These are phyloP conservation scores for Syngnathus rostellatus DNA, from an alignment of 2,797 vertebrate species.

Conservation along the genomic window DNA sequence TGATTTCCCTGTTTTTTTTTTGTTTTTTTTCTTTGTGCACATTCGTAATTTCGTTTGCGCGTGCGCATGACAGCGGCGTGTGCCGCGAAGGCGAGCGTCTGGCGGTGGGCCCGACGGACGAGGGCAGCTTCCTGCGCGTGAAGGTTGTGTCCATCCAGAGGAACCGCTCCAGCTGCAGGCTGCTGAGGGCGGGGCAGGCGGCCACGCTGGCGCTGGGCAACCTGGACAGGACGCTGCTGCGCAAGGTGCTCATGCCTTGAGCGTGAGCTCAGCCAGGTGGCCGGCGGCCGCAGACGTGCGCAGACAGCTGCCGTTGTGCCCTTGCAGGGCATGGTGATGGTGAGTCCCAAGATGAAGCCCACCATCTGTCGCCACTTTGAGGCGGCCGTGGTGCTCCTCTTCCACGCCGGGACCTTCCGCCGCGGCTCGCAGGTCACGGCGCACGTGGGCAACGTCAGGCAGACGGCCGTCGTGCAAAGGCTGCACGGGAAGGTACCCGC, in stretches of 20 bases:
- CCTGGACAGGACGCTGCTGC: conserved; percentile 87
- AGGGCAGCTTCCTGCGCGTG: conserved; percentile 82
- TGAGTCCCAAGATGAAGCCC: conserved; percentile 96
- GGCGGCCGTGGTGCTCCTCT: conserved; percentile 91
- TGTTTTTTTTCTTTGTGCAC: neutral
- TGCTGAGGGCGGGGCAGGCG: conserved; percentile 91
- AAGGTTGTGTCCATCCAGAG: conserved; percentile 92
- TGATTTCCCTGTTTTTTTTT: neutral
- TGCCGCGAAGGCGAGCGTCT: conserved; percentile 92
- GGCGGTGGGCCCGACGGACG: conserved; percentile 89
- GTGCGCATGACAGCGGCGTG: conserved; percentile 74
- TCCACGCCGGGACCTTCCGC: conserved; percentile 93
- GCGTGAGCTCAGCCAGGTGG: conserved; percentile 33
- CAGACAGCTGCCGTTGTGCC: too few relatives aligned
- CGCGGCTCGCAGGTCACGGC: conserved; percentile 97
- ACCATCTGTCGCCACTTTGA: conserved; percentile 95
- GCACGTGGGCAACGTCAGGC: conserved; percentile 91
- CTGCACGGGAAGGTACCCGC: conserved; percentile 85
- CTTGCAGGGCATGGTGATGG: conserved; percentile 95
- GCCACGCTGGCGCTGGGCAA: conserved; percentile 87
- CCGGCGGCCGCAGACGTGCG: too few relatives aligned
- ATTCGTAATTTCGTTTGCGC: too few relatives aligned
- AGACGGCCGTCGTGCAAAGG: conserved; percentile 89
- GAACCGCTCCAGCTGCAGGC: conserved; percentile 89
- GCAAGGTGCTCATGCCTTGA: conserved; percentile 68